Base-by-base conservation (phyloP, 2,797 vertebrate genomes). In the Bovichtus diacanthus region DNA sequence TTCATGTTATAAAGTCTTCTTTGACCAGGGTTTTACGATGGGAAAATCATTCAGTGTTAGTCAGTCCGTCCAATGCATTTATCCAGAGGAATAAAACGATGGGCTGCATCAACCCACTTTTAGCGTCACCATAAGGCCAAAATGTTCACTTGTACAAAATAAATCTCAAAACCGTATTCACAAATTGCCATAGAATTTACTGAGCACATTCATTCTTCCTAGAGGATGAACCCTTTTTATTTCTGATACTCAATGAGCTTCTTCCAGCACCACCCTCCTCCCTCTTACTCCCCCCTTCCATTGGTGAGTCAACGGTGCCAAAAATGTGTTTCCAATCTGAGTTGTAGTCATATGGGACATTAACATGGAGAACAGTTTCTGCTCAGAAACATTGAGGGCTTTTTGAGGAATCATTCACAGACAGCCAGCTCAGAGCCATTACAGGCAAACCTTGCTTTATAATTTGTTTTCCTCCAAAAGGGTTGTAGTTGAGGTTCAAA, bases 251-350 rank as follows among this genome's bases (percentile, higher is more conserved):
- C 16, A 4, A 3, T 41, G 5, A 60, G 31, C 29, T 21, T 69
- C 16, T 27, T 53, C 9, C 51, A 43, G 19, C 46, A 39, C 34
- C 18, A 31, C 23, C 36, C 38, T 64, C 51, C 66, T 66, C 2
- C 7, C 6, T 62, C 27, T 46, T 25, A 43, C 44, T 58, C 21
- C 64, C 21, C 25, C 65, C 56, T 25, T 74, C 53, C 53, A 61
- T 70, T 55, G 75, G 53, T 70, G 76, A 72, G 70, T 39, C 54
- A 51, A 46, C 47, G 44, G 31, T 80, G 80, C 84, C 86, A 91
- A 61, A 90, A 89, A 92, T 91, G 76, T 94, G 91, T 85, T 93
- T 92, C 77, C 77, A 90, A 87, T 93, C 81, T 72, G 75, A 68
- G 62, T 56, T 78, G 60, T 88, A 70, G 80, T 90, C 86, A 83